Evolutionary conservation across 2,113 vertebrate genomes (phyloP), one percentile per base, ranked within the genome.

Genomic region (Felis chaus): DNA sequence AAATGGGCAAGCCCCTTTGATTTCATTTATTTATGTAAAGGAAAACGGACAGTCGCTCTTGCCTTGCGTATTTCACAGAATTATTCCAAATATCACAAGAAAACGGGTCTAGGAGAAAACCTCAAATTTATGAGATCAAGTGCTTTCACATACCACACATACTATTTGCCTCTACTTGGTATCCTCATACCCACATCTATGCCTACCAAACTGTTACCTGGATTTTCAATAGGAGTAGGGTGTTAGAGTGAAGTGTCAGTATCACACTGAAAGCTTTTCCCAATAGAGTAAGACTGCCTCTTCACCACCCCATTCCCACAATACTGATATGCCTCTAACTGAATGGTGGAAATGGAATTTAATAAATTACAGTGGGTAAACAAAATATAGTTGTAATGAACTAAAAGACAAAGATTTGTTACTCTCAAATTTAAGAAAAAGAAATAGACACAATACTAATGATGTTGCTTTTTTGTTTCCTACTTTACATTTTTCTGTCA

Each of bases 121-220:
- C 33, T 78, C 41, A 91, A 53, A 87, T 71, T 66, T 82, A 71
- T 86, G 45, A 96, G 33, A 61, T 61, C 2, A 50, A 33, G 27
- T 81, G n/a, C 25, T 85, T 86, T 80, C 39, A 11, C 71, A 89
- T 7, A 94, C 25, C 6, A 95, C 11, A 71, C 41, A 39, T 33
- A 66, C 16, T n/a, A 48, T 90, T 96, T 89, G 16, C 27, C 23
- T 87, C 19, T 68, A 25, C 27, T 53, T 89, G 18, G 1, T 61
- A 73, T 68, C 39, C n/a, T 91, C 27, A 87, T 23, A 85, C 8
- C 27, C 13, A 1, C 39, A 93, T 55, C 39, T 91, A 71, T 95
- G n/a, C 18, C 61, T 33, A 91, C 66, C 73, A 95, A 89, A 97
- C 53, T 83, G 79, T 89, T 74, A 86, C n/a, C 36, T 95, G 73